Conservation (phyloP, 2,113 vertebrate genomes). For the Oreochromis spilurus region DNA sequence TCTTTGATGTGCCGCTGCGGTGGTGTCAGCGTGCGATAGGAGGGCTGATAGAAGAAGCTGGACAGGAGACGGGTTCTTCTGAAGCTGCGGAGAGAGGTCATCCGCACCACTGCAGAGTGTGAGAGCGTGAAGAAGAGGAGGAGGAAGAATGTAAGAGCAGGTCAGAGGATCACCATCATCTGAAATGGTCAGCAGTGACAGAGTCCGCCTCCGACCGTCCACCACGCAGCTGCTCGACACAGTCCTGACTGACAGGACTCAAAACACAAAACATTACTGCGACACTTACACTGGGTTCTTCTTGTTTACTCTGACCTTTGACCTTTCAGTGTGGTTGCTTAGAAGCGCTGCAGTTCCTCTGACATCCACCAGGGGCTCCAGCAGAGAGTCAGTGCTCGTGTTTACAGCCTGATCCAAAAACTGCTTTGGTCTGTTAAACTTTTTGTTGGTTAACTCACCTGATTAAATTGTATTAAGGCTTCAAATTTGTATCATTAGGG, state of each 20-base stretch:
- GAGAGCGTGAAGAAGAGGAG: neutral
- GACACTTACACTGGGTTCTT: neutral
- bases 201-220: neutral
- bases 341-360: neutral
- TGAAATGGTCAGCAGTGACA: neutral
- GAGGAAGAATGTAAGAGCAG: neutral
- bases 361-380: neutral
- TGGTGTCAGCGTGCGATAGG: conserved; percentile 55
- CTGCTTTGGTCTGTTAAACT: neutral
- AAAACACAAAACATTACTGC: neutral
- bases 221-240: accelerated
- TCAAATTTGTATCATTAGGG: neutral
- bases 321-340: neutral
- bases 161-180: neutral
- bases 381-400: neutral
- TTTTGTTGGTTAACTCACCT: neutral
- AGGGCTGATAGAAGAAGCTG: conserved; percentile 34
- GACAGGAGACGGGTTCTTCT: conserved; percentile 53
- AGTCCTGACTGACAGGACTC: neutral
- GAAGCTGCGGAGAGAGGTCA: conserved; percentile 34
- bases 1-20: conserved; percentile 65
- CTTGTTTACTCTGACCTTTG: neutral
- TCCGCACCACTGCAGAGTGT: neutral
- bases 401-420: neutral
- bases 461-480: neutral